These are phyloP conservation scores for Phoxinus dragarum DNA, from an alignment of 2,797 vertebrate genomes.

Conservation along the genomic window DNA sequence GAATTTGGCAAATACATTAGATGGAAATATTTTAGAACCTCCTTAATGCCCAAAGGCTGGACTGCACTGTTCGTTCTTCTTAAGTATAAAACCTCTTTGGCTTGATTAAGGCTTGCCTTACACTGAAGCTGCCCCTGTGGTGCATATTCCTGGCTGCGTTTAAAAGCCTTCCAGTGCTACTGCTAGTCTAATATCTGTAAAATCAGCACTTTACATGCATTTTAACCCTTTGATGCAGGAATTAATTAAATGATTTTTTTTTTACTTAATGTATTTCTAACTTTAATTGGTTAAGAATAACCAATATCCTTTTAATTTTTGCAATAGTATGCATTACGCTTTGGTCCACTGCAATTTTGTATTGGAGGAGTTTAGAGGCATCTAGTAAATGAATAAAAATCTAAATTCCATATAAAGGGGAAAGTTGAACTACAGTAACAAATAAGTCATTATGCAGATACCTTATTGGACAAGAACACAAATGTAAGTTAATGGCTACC, in stretches of 20 bases:
- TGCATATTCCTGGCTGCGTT: conserved; percentile 25
- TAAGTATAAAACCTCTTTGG: conserved; percentile 47
- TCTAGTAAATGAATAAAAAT: not conserved
- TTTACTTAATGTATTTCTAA: not conserved
- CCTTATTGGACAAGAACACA: not conserved
- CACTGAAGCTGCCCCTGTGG: conserved; percentile 26
- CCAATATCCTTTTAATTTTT: not conserved
- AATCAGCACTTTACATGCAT: not conserved
- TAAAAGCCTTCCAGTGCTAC: not conserved
- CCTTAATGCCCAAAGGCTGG: conserved; percentile 1
- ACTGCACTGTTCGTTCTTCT: conserved; percentile 33
- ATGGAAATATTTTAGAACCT: conserved; percentile 26
- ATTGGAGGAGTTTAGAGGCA: not conserved
- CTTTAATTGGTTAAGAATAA: not conserved
- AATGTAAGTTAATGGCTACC: not conserved
- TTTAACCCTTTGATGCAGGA: not conserved
- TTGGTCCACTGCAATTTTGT: not conserved
- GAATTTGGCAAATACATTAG: conserved; percentile 11
- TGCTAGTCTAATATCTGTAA: not conserved
- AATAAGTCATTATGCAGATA: not conserved
- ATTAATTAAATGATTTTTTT: not conserved
- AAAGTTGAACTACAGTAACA: not conserved
- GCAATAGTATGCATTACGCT: not conserved
- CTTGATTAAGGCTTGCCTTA: conserved; percentile 49
- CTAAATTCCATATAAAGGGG: not conserved